These are phyloP conservation scores for Rousettus leschenaultii DNA, from an alignment of 2,113 vertebrate genomes.

Conservation along the genomic window DNA sequence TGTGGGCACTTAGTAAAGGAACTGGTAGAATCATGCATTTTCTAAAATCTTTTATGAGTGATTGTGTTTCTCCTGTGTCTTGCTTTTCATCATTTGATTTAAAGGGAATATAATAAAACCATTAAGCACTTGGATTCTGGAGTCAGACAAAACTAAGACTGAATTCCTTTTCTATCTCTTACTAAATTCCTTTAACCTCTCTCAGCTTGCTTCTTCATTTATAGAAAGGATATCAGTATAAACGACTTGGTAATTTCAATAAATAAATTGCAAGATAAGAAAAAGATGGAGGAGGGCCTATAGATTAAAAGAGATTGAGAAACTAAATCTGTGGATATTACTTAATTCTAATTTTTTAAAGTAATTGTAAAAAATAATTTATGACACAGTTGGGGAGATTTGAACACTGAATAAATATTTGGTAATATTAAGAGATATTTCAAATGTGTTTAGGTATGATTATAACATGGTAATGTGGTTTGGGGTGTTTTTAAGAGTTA, in stretches of 20 bases:
- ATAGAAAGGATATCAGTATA: slow-evolving; percentile 16
- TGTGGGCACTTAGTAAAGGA: slow-evolving; percentile 36
- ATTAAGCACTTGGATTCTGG: background rate
- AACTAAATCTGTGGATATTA: background rate
- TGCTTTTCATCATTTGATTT: slow-evolving; percentile 55
- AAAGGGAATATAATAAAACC: slow-evolving; percentile 45
- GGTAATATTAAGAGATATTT: slow-evolving; percentile 14
- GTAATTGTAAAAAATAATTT: background rate
- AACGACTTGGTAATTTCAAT: background rate
- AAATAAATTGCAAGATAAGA: background rate
- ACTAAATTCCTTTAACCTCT: slow-evolving; percentile 20
- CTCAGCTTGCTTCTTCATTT: slow-evolving; percentile 14
- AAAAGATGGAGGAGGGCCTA: background rate
- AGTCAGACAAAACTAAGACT: background rate
- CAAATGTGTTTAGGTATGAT: background rate
- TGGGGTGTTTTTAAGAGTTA: background rate
- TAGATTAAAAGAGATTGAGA: slow-evolving; percentile 3
- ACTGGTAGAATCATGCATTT: background rate
- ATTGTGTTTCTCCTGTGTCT: slow-evolving; percentile 26
- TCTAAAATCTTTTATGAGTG: slow-evolving; percentile 33
- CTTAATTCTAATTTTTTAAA: background rate
- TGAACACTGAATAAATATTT: slow-evolving; percentile 18
- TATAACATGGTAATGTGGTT: background rate
- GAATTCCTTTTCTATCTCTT: slow-evolving; percentile 40
- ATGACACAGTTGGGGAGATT: background rate